Evolutionary conservation across 2,797 vertebrate genomes (phyloP).

Genomic region (Morus bassanus): DNA sequence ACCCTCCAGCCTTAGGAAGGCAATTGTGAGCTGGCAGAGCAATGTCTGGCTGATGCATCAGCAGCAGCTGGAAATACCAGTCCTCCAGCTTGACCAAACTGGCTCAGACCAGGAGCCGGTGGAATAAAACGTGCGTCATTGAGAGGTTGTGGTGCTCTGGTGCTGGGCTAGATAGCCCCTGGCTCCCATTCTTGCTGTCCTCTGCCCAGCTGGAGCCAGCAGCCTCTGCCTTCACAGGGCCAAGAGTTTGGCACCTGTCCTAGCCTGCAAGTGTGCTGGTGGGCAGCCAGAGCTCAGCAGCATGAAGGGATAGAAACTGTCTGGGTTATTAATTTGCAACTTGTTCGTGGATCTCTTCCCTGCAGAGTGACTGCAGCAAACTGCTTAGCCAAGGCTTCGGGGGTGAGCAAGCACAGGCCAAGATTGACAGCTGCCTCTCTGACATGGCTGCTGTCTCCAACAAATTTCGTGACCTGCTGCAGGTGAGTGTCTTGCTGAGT

Average conservation of each 20-base stretch:
- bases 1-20: neutral
- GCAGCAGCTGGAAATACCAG: neutral
- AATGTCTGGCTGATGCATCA: neutral
- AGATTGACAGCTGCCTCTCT: slow-evolving; percentile 95
- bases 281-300: neutral
- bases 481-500: slow-evolving; percentile 77
- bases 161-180: neutral
- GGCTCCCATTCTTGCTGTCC: neutral
- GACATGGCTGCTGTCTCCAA: slow-evolving; percentile 91
- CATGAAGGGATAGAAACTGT: neutral
- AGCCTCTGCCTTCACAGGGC: neutral
- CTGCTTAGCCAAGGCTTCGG: slow-evolving; percentile 87
- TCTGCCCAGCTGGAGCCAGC: neutral
- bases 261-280: neutral
- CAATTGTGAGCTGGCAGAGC: neutral
- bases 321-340: neutral
- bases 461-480: slow-evolving; percentile 95
- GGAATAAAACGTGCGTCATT: neutral
- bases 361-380: slow-evolving; percentile 92
- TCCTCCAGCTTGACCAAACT: neutral
- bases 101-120: neutral
- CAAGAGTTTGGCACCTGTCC: neutral
- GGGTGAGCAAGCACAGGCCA: slow-evolving; percentile 88
- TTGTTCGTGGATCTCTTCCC: neutral
- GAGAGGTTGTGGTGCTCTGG: neutral